Evolutionary conservation across 2,888 invertebrate genomes (phyloP), one percentile per base, ranked within the genome.

Genomic region (Odontothrips loti): DNA sequence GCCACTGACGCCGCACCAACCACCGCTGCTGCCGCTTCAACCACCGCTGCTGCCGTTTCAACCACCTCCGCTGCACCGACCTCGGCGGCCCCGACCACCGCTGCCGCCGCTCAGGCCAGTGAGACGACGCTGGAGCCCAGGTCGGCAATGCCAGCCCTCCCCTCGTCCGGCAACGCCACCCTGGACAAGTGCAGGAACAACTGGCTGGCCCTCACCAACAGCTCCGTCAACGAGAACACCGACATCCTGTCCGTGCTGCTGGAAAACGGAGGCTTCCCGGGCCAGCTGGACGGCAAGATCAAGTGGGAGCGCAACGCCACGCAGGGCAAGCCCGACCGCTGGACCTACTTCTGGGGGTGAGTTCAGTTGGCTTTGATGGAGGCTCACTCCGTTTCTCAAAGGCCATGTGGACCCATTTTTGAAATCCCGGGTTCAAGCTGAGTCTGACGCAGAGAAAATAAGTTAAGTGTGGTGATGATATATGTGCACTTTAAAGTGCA

Each of bases 331-430:
- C 68, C 68, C 68, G 27, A 75, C 68, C 68, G 68, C 11, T 75
- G 68, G 68, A 75, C 68, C 68, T 75, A 75, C 68, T 75, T 75
- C 68, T 75, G 23, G 23, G 68, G 68, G 68, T 75, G 27, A 9
- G 68, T 27, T 6, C 23, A 43, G 34, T 43, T 6, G 34, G 6
- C 34, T 43, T 43, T 43, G 3, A 43, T 6, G 34, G 34, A 6
- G 34, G 6, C 6, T 6, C 34, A 6, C 34, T 43, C 34, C 2
- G 34, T 43, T 43, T 43, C 34, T 43, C 34, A 43, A 43, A 43
- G 34, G 6, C 34, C 2, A 43, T 4, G 3, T 43, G 34, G 34
- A n/a, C n/a, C n/a, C n/a, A n/a, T n/a, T n/a, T n/a, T n/a, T n/a
- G n/a, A n/a, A n/a, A n/a, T n/a, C n/a, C n/a, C n/a, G n/a, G n/a